Evolutionary conservation across 2,113 vertebrate genomes (phyloP), one percentile per base, ranked within the genome.

Genomic region (Scatophagus argus): DNA sequence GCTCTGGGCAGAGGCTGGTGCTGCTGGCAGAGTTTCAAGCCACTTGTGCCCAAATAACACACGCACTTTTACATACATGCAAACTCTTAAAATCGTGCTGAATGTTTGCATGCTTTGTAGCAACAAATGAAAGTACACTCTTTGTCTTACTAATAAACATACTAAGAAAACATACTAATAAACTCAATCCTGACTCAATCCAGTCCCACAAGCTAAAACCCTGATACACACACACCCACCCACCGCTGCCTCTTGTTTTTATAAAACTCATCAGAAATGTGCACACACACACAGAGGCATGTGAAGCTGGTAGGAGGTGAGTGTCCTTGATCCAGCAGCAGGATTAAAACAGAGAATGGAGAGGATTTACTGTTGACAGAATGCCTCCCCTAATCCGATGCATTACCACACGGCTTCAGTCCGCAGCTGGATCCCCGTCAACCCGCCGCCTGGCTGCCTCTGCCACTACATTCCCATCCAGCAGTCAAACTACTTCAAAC

Each of bases 381-480:
- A 76, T 76, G 77, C 77, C 66, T 82, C 46, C 64, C 58, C 63
- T 92, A 94, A 93, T 94, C 92, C 67, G 6, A 69, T 61, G 87
- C 68, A 66, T 87, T 77, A 84, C 38, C 74, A 83, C 80, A 47
- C 47, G 27, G 74, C 61, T 73, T 77, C 66, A 78, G 76, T 90
- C 87, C 74, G 73, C 82, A 82, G 77, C 73, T 81, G 76, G 79
- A 83, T 67, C 6, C n/a, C 19, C 11, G 23, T 27, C 38, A 10
- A 25, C 25, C 49, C 51, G n/a, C n/a, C n/a, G n/a, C n/a, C n/a
- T n/a, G 2, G 6, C 21, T 25, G 23, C 1, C 58, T 41, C 47
- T 66, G 65, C 27, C 17, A n/a, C 27, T 11, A 25, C n/a, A 9
- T 38, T 34, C 62, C 46, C 68, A 55, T 29, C 54, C 63, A 78